Evolutionary conservation across 2,797 vertebrate species (phyloP), one percentile per base, ranked within the genome.

Genomic region (Sebastes kiyomatsui): DNA sequence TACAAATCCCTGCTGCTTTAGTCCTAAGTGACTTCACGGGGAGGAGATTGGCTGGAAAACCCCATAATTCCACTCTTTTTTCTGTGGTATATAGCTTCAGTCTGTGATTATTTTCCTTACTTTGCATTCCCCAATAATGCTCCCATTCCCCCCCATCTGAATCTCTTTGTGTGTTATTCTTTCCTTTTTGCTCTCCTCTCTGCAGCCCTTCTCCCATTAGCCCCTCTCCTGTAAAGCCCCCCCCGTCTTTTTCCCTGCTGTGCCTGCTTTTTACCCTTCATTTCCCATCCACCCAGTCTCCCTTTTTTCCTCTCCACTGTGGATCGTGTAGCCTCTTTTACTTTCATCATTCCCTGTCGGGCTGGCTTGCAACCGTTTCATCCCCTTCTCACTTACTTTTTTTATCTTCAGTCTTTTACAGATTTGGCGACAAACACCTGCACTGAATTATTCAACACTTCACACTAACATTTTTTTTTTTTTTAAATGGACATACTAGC

Each of bases 1-100:
- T 73, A 90, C 87, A 90, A 93, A 93, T 92, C 92, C 91, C 91
- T 66, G 81, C 89, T 90, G 90, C 85, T 91, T 90, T 75, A 80
- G 81, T 90, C 87, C 89, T 85, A 86, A 90, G 88, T 89, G 87
- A 90, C 84, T 90, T 91, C 85, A 81, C 22, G 28, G 78, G 74
- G 56, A 80, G 66, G 28, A 83, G 80, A 92, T 83, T 80, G 72
- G 80, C 83, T 88, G 75, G 75, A 90, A 90, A 54, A 74, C 61
- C 74, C 72, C 69, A 74, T 90, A 82, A 87, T 89, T 87, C 82
- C 75, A 61, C 77, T 80, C 59, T 56, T 82, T 82, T 20, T 71
- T 85, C 73, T 80, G 56, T 54, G 69, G 38, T 66, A 61, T 66
- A 54, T 90, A 83, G 72, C 72, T 75, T 71, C 67, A 55, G 55